Conservation (phyloP, 2,888 invertebrate species). For the Chloroclysta siterata region DNA sequence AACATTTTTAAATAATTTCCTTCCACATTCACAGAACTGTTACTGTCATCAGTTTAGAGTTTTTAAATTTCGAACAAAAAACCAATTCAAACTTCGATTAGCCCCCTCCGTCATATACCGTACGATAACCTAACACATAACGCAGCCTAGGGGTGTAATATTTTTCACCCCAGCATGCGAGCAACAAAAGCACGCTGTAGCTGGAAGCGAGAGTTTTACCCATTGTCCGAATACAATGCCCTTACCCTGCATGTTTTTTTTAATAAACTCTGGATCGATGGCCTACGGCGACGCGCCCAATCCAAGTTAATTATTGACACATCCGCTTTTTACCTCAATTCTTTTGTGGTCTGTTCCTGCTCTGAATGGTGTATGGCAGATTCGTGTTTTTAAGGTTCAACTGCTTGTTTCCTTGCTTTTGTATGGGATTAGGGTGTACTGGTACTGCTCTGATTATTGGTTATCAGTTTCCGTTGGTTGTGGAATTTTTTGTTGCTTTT, state of each 20-base stretch:
- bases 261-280: constrained; percentile 72
- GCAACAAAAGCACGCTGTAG: constrained; percentile 69
- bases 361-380: constrained; percentile 17
- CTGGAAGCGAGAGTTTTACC: constrained; percentile 56
- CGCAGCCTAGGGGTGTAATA: constrained; percentile 80
- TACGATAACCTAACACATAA: constrained; percentile 38
- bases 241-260: constrained; percentile 44
- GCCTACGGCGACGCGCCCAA: constrained; percentile 73
- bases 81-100: constrained; percentile 37
- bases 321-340: constrained; percentile 71
- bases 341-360: constrained; percentile 27
- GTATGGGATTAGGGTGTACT: constrained; percentile 25
- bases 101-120: constrained; percentile 39
- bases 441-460: constrained; percentile 31
- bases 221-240: constrained; percentile 71
- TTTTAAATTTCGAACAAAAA: not conserved
- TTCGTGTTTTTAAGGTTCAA: constrained; percentile 21
- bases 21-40: too few relatives aligned
- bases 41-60: too few relatives aligned
- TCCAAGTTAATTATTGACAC: constrained; percentile 84
- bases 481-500: not conserved
- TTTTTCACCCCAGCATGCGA: constrained; percentile 75
- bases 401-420: constrained; percentile 30
- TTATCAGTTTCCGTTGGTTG: constrained; percentile 34
- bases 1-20: too few relatives aligned